Base-by-base conservation (phyloP, 2,888 invertebrate genomes). In the Lasioglossum malachurum region DNA sequence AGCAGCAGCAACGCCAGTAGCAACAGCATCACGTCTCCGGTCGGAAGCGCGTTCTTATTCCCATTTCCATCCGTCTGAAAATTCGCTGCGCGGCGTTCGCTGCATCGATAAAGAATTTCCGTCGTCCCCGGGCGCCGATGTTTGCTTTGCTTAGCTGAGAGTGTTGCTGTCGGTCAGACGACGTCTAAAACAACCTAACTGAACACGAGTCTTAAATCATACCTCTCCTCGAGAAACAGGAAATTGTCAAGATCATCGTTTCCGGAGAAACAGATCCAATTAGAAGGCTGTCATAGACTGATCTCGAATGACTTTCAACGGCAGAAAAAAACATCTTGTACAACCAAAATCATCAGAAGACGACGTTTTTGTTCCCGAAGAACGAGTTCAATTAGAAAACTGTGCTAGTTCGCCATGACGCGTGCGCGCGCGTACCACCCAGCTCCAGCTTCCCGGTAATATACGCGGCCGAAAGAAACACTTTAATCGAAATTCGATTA, bases 401-500 rank as follows among this genome's bases (percentile, higher is more conserved):
- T 35, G 31, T 16, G 67, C 67, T 67, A 35, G 31, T 8, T 67
- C 23, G 19, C 8, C 8, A 5, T 0, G 31, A 19, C 19, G 67
- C 35, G 31, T 19, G 67, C 67, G 67, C 67, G 67, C 67, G 12
- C 16, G 1, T 8, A 16, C 31, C 16, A 19, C 67, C 19, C 27
- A 35, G 64, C 46, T 69, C 16, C 38, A 1, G 4, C 10, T 35
- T 69, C 38, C 38, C 60, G 41, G 41, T 46, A 75, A 69, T 69
- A 57, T 75, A 69, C 44, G 44, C 27, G 31, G 53, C 3, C 19
- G 38, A n/a, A 57, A 75, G 38, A 35, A 27, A 46, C 35, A 14
- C 60, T 41, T 83, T 75, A 72, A 82, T 78, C 71, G 84, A 64
- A 85, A 85, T 83, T 85, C 84, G 82, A 83, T 85, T 82, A 75